Evolutionary conservation across 2,797 vertebrate genomes (phyloP), one percentile per base, ranked within the genome.

Genomic region (Sandelia bainsii): DNA sequence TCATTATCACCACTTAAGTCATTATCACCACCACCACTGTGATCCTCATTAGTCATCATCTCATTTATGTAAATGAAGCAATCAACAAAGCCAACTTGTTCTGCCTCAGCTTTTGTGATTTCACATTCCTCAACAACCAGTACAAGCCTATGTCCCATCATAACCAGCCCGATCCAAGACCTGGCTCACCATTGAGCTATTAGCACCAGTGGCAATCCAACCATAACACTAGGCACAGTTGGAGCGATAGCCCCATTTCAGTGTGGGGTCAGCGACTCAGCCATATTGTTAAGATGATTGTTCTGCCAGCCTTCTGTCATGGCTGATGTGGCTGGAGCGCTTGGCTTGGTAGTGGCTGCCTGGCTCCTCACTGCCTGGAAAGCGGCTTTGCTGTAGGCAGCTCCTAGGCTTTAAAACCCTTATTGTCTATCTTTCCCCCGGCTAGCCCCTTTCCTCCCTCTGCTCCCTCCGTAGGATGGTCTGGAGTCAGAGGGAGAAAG

Each of bases 301-400:
- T 91, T 92, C 88, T 94, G 93, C 93, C 93, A 95, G 93, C 89
- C 93, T 91, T 93, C 93, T 94, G 93, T 93, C 92, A 92, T 87
- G 89, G 92, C 91, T 93, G 93, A 93, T 93, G 92, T 86, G 92
- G 92, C 89, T 92, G 89, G 90, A 93, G 89, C 86, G 85, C 84
- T 92, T 92, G 90, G 89, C 88, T 87, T 73, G 88, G 84, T 83
- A 53, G 82, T 22, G 87, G 73, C 88, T 82, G 91, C 85, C 88
- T 91, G 91, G 91, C 89, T 91, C 81, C 70, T 80, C 45, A 56
- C 83, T 80, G 88, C 91, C 90, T 91, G 89, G 86, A 94, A 95
- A 95, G 93, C 94, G 56, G 93, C 94, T 95, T 95, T 94, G 93
- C 94, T 94, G 89, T 91, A 94, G 94, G 93, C 93, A 89, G 91